These are phyloP conservation scores for Ceratotherium simum DNA, from an alignment of 2,113 vertebrate genomes.

Conservation along the genomic window DNA sequence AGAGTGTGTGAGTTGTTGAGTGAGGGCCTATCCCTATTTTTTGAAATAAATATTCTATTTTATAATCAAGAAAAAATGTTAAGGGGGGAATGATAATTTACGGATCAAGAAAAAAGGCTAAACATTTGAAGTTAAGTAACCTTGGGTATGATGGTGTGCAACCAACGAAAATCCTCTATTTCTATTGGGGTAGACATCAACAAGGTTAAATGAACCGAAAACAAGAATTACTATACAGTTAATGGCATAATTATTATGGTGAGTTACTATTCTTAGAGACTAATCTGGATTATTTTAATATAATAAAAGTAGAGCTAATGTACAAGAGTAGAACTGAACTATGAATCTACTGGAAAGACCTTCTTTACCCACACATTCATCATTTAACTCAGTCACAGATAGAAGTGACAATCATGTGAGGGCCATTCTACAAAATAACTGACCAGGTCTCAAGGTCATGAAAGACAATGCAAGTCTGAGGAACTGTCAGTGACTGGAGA, in stretches of 20 bases:
- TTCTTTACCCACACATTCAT: neutral
- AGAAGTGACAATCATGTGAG: neutral
- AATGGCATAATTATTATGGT: neutral
- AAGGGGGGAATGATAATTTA: neutral
- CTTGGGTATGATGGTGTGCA: neutral
- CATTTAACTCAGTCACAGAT: neutral
- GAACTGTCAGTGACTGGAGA: neutral
- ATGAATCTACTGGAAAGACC: neutral
- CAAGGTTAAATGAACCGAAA: neutral
- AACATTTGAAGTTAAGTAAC: conserved; percentile 4
- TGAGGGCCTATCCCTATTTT: neutral
- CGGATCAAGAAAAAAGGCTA: neutral
- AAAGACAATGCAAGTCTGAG: neutral
- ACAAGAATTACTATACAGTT: neutral
- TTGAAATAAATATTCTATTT: conserved; percentile 16
- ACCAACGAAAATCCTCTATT: conserved; percentile 2
- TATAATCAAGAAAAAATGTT: conserved; percentile 10
- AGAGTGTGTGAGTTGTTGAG: neutral
- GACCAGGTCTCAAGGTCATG: neutral
- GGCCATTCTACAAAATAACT: neutral
- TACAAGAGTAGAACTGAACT: neutral
- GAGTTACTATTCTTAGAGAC: neutral
- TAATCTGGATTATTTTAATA: neutral
- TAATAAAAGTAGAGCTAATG: neutral
- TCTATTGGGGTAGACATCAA: neutral